phyloP scores from a whole-genome alignment of 2,113 vertebrate genomes.

The Lethenteron camtschaticum region DNA sequence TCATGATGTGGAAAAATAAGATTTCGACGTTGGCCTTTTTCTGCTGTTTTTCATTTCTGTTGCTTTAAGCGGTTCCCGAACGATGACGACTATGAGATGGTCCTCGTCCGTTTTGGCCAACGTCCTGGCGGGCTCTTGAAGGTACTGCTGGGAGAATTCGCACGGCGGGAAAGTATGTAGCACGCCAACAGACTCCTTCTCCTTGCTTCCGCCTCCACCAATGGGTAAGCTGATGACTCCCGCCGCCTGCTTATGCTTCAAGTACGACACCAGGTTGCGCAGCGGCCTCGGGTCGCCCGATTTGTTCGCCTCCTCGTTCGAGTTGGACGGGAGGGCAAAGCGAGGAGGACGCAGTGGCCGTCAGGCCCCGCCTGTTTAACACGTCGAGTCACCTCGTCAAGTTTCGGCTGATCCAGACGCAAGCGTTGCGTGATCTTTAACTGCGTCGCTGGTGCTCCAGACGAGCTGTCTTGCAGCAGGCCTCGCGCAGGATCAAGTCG shows the following conservation, averaged over 20 bases:
- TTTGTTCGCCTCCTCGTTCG: slow-evolving; percentile 30
- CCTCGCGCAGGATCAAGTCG: slow-evolving; percentile 55
- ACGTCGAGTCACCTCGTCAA: slow-evolving; percentile 88
- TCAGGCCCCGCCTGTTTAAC: slow-evolving; percentile 88
- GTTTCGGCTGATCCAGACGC: slow-evolving; percentile 89
- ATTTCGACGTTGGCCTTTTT: neutral
- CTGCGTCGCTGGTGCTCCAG: slow-evolving; percentile 63
- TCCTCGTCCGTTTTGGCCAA: slow-evolving; percentile 97
- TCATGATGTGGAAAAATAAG: slow-evolving; percentile 4
- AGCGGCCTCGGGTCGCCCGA: slow-evolving; percentile 71
- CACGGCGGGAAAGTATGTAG: slow-evolving; percentile 97
- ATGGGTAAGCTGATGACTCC: slow-evolving; percentile 96
- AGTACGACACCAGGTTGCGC: slow-evolving; percentile 96
- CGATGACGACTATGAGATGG: slow-evolving; percentile 98
- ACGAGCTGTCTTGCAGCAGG: slow-evolving; percentile 53
- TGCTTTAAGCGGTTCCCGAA: slow-evolving; percentile 70
- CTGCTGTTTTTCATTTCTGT: neutral
- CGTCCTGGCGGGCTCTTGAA: slow-evolving; percentile 91
- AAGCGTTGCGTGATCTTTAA: slow-evolving; percentile 96
- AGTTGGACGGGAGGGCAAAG: slow-evolving; percentile 47
- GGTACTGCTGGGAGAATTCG: slow-evolving; percentile 98
- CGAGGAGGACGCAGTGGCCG: slow-evolving; percentile 72
- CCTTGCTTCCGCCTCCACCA: slow-evolving; percentile 54
- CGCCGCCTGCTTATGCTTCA: slow-evolving; percentile 99
- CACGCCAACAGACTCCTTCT: slow-evolving; percentile 93